A percentile compares a stretch with the other conserved stretches of the same genome.
Evolutionary conservation across 2,113 vertebrate genomes (phyloP).

Genomic region (Gyps fulvus): DNA sequence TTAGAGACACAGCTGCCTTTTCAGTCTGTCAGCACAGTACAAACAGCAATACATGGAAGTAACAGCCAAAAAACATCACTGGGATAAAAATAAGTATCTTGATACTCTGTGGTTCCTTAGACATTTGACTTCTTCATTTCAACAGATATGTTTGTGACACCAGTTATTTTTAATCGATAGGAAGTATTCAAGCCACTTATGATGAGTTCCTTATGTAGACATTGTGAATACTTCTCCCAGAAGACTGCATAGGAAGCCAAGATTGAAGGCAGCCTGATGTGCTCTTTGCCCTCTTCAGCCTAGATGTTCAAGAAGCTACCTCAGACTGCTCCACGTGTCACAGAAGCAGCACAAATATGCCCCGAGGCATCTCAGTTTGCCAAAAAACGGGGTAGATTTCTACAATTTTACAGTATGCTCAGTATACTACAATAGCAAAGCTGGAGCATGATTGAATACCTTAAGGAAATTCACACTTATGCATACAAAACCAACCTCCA

Average conservation of each 20-base stretch:
- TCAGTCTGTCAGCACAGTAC: not conserved
- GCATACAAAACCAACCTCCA: not conserved
- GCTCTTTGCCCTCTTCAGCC: not conserved
- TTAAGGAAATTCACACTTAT: not conserved
- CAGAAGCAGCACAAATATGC: not conserved
- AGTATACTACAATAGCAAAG: not conserved
- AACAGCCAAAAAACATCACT: not conserved
- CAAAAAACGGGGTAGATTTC: fast-evolving
- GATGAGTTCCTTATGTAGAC: not conserved
- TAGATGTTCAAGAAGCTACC: not conserved
- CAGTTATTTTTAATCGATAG: not conserved
- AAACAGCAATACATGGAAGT: not conserved
- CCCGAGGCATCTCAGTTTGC: not conserved
- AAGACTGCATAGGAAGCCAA: not conserved
- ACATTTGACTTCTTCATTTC: not conserved
- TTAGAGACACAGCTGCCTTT: not conserved
- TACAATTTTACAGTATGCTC: not conserved
- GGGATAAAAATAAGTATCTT: not conserved
- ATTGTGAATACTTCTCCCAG: not conserved
- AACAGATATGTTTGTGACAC: not conserved
- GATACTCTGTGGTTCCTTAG: not conserved
- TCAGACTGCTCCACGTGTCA: not conserved
- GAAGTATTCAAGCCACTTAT: not conserved
- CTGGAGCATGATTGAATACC: not conserved
- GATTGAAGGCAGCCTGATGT: not conserved